Evolutionary conservation across 2,888 invertebrate species (phyloP), one percentile per base, ranked within the genome.

Genomic region (Smittia aterrima): DNA sequence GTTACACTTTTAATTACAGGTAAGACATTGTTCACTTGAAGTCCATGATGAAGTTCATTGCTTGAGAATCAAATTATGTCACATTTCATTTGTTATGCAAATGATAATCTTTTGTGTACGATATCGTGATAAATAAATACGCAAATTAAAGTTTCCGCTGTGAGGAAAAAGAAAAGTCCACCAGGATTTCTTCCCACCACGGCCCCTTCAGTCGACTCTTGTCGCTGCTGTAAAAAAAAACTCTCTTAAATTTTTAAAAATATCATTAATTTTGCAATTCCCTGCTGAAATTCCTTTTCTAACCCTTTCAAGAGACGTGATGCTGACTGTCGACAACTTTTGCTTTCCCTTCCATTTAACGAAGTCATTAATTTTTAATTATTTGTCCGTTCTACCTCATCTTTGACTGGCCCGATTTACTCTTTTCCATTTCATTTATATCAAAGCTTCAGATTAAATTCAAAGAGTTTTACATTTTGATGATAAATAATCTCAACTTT

Each of bases 311-410:
- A 40, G 71, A 72, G 71, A 72, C 62, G 40, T 72, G 62, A 72
- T 72, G 38, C 54, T 54, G 70, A 22, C 53, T 62, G 72, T 72
- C 58, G 72, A 72, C 72, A 72, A 72, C 72, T 72, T 53, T 20
- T 70, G 11, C 70, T 27, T 72, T 72, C 72, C 62, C 62, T 71
- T 71, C 71, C 40, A 62, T 72, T 72, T 72, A 72, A 72, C 72
- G 72, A 72, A 18, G 40, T 40, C 25, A 62, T 72, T 62, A 72
- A 62, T 72, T 72, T 72, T 72, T 72, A 72, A 72, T 72, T 72
- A 72, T 72, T 72, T 58, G 58, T 58, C 58, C 64, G 64, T 24
- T 64, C 64, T 13, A 58, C 58, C 58, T 58, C 58, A 58, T 18
- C 27, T 24, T 64, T 27, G 27, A 25, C 64, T 64, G 4, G 25